These are phyloP conservation scores for Macaria liturata DNA, from an alignment of 2,888 invertebrate genomes.

Conservation along the genomic window DNA sequence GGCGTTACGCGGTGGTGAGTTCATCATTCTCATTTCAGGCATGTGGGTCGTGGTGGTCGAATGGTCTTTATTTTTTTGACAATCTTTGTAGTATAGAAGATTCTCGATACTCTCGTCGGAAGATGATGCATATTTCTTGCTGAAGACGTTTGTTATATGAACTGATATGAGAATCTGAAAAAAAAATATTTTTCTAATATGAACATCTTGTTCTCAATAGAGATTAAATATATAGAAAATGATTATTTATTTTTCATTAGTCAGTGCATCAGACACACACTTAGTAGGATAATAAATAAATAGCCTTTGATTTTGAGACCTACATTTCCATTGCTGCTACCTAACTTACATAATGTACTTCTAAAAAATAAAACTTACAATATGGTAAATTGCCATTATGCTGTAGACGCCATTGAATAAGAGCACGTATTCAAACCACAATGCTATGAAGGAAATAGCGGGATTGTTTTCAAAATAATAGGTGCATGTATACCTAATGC, in stretches of 20 bases:
- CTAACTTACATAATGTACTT: not conserved
- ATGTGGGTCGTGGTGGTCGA: constrained; percentile 20
- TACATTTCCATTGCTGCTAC: too few species aligned
- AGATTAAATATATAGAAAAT: too few species aligned
- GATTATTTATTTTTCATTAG: too few species aligned
- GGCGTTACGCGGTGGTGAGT: not conserved
- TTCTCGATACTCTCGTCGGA: constrained; percentile 73
- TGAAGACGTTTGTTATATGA: constrained; percentile 42
- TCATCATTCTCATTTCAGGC: constrained; percentile 3
- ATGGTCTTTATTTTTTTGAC: constrained; percentile 45
- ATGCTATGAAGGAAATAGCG: constrained; percentile 31
- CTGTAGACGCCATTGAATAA: constrained; percentile 21
- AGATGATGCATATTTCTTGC: constrained; percentile 47
- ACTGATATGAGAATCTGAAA: constrained; percentile 58
- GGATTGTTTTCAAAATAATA: constrained; percentile 45
- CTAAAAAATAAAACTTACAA: constrained; percentile 37
- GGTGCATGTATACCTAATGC: too few species aligned
- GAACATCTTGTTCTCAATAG: too few species aligned
- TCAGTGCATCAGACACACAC: too few species aligned
- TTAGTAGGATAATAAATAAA: too few species aligned
- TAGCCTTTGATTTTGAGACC: too few species aligned
- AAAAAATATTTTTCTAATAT: too few species aligned
- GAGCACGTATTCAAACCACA: constrained; percentile 35
- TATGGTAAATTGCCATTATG: constrained; percentile 42
- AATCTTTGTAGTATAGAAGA: constrained; percentile 68